phyloP scores from a whole-genome alignment of 2,113 vertebrate species.

The Spea bombifrons region DNA sequence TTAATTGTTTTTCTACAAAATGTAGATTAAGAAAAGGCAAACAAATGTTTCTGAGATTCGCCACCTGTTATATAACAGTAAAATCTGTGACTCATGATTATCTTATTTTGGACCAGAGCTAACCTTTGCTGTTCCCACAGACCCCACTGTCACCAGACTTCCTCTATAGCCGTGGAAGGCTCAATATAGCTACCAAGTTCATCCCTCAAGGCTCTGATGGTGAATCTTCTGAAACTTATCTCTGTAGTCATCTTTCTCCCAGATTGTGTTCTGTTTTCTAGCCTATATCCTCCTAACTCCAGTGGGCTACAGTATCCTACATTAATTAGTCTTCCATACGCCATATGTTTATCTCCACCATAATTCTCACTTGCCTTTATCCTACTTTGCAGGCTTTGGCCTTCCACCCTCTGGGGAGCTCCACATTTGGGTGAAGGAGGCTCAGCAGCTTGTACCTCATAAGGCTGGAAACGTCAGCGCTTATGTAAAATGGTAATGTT shows the following conservation, averaged over 20 bases:
- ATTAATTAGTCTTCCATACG: neutral
- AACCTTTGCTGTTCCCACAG: slow-evolving; percentile 56
- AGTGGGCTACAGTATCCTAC: neutral
- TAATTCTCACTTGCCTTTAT: neutral
- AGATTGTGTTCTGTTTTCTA: neutral
- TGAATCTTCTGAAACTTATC: slow-evolving; percentile 54
- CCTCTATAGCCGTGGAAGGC: slow-evolving; percentile 72
- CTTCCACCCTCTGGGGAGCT: slow-evolving; percentile 85
- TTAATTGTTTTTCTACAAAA: too few species aligned
- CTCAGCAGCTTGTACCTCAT: slow-evolving; percentile 76
- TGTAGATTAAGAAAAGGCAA: too few species aligned
- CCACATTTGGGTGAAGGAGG: slow-evolving; percentile 92
- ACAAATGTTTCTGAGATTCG: too few species aligned
- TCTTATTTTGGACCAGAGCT: neutral
- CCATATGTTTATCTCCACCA: neutral
- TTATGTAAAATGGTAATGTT: slow-evolving; percentile 81
- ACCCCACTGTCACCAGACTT: slow-evolving; percentile 64
- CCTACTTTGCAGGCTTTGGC: slow-evolving; percentile 66
- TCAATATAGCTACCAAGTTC: slow-evolving; percentile 83
- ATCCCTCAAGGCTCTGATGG: slow-evolving; percentile 75
- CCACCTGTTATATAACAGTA: too few species aligned
- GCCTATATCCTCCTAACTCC: neutral
- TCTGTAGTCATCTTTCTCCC: neutral
- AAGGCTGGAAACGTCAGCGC: slow-evolving; percentile 75
- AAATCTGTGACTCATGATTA: too few species aligned